Conservation (phyloP, 37 sponge, comb jelly and placozoan species). For the Spongia lamella region DNA sequence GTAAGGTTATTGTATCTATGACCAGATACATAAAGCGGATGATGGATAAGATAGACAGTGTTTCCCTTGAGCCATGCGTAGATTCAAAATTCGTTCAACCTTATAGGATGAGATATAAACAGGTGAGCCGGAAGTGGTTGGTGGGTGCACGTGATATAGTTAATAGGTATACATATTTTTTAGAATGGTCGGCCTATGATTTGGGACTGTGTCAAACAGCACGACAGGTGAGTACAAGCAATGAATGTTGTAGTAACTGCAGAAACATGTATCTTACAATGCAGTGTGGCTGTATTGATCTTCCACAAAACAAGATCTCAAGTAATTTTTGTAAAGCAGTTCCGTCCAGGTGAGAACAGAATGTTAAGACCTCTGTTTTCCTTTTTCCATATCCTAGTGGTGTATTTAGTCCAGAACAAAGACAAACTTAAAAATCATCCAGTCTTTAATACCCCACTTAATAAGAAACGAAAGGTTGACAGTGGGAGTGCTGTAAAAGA, state of each 20-base stretch:
- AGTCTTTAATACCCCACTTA: conserved; percentile 40
- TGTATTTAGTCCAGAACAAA: conserved; percentile 61
- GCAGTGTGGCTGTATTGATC: conserved; percentile 80
- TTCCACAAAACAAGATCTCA: conserved; percentile 74
- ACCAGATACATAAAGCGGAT: too few species aligned
- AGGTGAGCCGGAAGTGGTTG: conserved; percentile 78
- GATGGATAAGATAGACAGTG: conserved; percentile 71
- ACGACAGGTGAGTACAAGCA: conserved; percentile 73
- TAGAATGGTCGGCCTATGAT: conserved; percentile 69
- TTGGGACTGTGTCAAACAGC: conserved; percentile 87
- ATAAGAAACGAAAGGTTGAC: conserved; percentile 29
- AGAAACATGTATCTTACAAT: conserved; percentile 4
- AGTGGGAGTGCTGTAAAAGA: neutral
- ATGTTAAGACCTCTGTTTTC: too few species aligned
- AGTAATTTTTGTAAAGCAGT: conserved; percentile 86
- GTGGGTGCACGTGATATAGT: conserved; percentile 42
- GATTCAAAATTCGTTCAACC: conserved; percentile 80
- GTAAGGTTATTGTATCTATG: too few species aligned
- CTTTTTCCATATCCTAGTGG: conserved; percentile 35
- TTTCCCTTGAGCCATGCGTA: conserved; percentile 49
- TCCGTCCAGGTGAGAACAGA: conserved; percentile 86
- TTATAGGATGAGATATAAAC: conserved; percentile 75
- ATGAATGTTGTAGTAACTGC: neutral
- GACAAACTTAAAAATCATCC: conserved; percentile 43
- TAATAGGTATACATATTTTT: conserved; percentile 18